These are phyloP conservation scores for Caenorhabditis briggsae DNA, from an alignment of 1,140 invertebrate species.

Conservation along the genomic window DNA sequence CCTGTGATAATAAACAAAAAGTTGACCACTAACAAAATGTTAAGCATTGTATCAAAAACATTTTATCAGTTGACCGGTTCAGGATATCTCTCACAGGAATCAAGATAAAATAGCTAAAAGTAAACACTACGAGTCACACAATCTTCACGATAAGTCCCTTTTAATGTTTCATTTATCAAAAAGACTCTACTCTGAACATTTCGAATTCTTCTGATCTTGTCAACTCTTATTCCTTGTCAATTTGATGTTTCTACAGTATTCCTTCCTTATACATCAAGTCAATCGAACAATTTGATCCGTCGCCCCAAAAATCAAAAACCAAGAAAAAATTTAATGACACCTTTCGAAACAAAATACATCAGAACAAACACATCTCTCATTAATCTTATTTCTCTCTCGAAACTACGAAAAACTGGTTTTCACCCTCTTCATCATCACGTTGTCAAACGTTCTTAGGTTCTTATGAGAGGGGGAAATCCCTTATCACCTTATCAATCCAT, in stretches of 20 bases:
- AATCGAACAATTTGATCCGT: slow-evolving; percentile 22
- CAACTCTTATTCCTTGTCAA: not conserved
- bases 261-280: not conserved
- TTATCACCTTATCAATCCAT: not conserved
- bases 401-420: not conserved
- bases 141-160: too few relatives aligned
- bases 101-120: too few relatives aligned
- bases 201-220: not conserved
- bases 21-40: too few relatives aligned
- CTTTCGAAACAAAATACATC: not conserved
- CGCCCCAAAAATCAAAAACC: not conserved
- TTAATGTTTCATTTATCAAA: too few relatives aligned
- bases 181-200: not conserved
- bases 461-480: not conserved
- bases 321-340: not conserved
- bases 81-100: too few relatives aligned
- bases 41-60: too few relatives aligned
- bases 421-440: not conserved
- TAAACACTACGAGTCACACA: too few relatives aligned
- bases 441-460: slow-evolving; percentile 15
- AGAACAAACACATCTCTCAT: not conserved
- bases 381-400: not conserved
- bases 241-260: not conserved
- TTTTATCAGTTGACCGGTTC: too few relatives aligned
- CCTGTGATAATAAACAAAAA: too few relatives aligned